Conservation (phyloP, 2,113 vertebrate species). For the Trinectes maculatus region DNA sequence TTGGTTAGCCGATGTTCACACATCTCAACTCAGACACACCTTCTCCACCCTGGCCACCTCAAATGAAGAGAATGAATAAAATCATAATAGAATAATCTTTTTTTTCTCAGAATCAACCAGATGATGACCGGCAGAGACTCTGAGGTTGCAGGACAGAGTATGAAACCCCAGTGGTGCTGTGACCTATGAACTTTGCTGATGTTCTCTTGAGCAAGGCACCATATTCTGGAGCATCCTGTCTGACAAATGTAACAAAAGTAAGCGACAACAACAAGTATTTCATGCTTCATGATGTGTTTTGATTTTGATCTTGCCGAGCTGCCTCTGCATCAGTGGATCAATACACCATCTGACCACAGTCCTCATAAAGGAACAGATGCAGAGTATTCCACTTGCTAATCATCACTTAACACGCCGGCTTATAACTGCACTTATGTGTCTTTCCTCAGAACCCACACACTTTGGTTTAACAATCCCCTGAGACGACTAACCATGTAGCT, state of each 20-base stretch:
- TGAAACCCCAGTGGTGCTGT: neutral
- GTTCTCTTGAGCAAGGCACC: neutral
- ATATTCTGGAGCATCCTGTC: neutral
- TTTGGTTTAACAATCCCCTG: conserved; percentile 16
- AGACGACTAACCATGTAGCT: conserved; percentile 27
- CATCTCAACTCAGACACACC: no score
- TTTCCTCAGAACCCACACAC: neutral
- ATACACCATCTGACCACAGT: conserved; percentile 19
- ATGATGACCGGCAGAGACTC: neutral
- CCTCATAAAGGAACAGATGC: conserved; percentile 4
- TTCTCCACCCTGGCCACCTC: neutral
- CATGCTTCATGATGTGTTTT: no score
- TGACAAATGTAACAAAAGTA: no score
- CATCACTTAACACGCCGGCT: conserved; percentile 11
- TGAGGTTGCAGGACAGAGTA: neutral
- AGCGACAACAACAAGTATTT: no score
- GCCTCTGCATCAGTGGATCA: conserved; percentile 18
- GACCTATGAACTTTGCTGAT: neutral
- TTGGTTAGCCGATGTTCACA: conserved; percentile 25
- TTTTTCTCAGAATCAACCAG: neutral
- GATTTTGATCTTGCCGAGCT: no score
- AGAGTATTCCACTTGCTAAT: conserved; percentile 35
- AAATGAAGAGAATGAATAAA: neutral
- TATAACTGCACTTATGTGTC: neutral
- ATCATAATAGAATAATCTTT: neutral